These are phyloP conservation scores for Maniola hyperantus DNA, from an alignment of 2,888 invertebrate genomes.

Conservation along the genomic window DNA sequence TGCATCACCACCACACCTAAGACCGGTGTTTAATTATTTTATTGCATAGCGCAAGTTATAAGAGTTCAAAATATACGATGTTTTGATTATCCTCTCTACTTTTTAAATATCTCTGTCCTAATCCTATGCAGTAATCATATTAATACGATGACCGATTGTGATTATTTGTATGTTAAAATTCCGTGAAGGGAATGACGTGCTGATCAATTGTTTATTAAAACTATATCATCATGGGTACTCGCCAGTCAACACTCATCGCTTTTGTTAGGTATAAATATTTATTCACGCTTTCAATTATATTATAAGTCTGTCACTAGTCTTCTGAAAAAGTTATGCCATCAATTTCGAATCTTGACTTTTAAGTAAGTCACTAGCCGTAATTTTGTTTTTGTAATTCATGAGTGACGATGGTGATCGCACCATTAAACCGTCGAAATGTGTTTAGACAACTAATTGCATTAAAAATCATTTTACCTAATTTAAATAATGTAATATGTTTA, in stretches of 20 bases:
- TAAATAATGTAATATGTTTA: too few species aligned
- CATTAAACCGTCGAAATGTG: too few species aligned
- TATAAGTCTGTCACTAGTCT: constrained; percentile 1
- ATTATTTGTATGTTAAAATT: constrained; percentile 8
- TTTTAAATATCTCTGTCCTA: neutral
- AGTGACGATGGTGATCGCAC: too few species aligned
- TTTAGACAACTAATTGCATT: too few species aligned
- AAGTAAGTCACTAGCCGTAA: too few species aligned
- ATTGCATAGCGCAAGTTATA: too few species aligned
- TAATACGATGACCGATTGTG: constrained; percentile 1
- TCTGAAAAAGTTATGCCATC: neutral
- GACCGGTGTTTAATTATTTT: too few species aligned
- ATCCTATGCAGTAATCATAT: neutral
- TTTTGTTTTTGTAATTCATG: too few species aligned
- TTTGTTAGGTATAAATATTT: neutral
- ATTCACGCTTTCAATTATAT: neutral
- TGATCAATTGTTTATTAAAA: constrained; percentile 9
- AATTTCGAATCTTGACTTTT: too few species aligned
- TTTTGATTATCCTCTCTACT: neutral
- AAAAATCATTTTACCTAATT: too few species aligned
- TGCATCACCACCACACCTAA: too few species aligned
- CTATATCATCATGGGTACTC: neutral
- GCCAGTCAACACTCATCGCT: neutral
- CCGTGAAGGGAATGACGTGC: constrained; percentile 8
- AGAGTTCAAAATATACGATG: too few species aligned